Evolutionary conservation across 2,113 vertebrate species (phyloP).

Genomic region (Brachirus orientalis): DNA sequence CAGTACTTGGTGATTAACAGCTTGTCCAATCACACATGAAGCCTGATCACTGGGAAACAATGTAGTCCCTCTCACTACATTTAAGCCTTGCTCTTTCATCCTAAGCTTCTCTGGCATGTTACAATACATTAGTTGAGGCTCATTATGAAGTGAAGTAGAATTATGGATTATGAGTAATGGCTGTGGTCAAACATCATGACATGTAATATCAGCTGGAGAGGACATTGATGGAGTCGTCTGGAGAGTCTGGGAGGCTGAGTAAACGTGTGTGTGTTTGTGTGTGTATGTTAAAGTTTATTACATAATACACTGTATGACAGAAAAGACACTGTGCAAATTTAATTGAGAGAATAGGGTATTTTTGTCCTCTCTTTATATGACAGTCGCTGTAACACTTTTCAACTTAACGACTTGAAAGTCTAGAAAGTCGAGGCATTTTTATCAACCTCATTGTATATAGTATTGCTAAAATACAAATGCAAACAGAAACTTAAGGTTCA

Average conservation of each 20-base stretch:
- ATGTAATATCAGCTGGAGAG: slow-evolving; percentile 16
- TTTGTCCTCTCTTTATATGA: too few relatives aligned
- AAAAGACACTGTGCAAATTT: too few relatives aligned
- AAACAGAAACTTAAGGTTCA: too few relatives aligned
- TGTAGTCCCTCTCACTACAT: slow-evolving; percentile 17
- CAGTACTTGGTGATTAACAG: slow-evolving; percentile 15
- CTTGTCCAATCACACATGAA: slow-evolving; percentile 1
- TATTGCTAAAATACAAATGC: too few relatives aligned
- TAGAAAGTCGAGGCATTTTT: too few relatives aligned
- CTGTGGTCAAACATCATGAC: slow-evolving; percentile 26
- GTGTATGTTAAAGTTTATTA: too few relatives aligned
- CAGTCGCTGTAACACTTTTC: too few relatives aligned
- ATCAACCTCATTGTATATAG: too few relatives aligned
- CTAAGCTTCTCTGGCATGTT: slow-evolving; percentile 12
- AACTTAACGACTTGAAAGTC: too few relatives aligned
- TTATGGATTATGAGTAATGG: slow-evolving; percentile 31
- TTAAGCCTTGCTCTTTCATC: slow-evolving; percentile 13
- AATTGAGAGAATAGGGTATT: too few relatives aligned
- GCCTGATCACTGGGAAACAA: slow-evolving; percentile 11
- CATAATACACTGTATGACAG: too few relatives aligned
- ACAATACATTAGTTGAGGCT: slow-evolving; percentile 15
- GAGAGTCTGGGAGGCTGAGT: not conserved
- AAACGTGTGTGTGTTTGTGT: not conserved
- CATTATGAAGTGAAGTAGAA: slow-evolving; percentile 24
- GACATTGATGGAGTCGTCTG: slow-evolving; percentile 38